phyloP scores from a whole-genome alignment of 2,113 vertebrate genomes.

The Hepsetus odoe region DNA sequence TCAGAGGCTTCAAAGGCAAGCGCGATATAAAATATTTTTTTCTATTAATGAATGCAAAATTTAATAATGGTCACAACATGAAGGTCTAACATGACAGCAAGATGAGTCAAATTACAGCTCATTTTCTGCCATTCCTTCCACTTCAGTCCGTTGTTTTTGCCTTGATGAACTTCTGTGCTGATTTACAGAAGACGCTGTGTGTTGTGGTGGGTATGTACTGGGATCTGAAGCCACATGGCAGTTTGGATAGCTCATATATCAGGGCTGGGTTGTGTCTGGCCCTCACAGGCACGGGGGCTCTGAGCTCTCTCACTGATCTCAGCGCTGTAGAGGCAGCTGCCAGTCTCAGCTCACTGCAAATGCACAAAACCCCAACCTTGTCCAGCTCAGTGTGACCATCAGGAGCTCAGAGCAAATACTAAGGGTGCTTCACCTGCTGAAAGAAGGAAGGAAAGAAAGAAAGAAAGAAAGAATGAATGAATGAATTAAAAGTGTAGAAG shows the following conservation, averaged over 20 bases:
- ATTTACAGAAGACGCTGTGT: background rate
- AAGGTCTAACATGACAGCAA: background rate
- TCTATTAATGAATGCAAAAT: background rate
- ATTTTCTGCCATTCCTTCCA: background rate
- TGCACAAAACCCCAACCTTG: background rate
- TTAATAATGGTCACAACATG: background rate
- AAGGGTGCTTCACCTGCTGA: background rate
- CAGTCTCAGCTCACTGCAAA: background rate
- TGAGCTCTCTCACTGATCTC: background rate
- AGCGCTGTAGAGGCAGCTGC: conserved; percentile 1
- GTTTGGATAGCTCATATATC: conserved; percentile 11
- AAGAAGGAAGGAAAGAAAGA: background rate
- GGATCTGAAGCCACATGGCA: conserved; percentile 6
- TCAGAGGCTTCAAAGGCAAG: background rate
- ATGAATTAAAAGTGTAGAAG: background rate
- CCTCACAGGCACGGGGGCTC: background rate
- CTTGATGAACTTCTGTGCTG: conserved; percentile 5
- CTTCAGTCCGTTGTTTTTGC: background rate
- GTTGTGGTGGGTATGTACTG: background rate
- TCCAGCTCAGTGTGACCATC: background rate
- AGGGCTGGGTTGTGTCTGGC: conserved; percentile 12
- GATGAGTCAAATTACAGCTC: background rate
- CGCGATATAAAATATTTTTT: background rate
- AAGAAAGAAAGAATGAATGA: conserved; percentile 25
- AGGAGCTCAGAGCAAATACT: background rate